Conservation (phyloP, 2,113 vertebrate genomes). For the Bolborhynchus lineola region DNA sequence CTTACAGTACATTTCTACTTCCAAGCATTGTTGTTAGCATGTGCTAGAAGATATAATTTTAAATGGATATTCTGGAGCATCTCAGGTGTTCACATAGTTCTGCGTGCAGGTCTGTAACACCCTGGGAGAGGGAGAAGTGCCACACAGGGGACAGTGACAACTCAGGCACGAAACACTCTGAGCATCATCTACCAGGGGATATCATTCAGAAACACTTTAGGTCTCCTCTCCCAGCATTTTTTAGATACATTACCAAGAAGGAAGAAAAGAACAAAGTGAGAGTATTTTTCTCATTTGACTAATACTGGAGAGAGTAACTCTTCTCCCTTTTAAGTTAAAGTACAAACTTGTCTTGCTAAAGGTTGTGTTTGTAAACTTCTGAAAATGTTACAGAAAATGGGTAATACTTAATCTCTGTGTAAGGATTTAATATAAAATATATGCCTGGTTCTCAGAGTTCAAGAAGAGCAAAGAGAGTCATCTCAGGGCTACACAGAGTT, state of each 20-base stretch:
- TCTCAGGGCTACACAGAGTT: not conserved
- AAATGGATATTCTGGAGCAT: not conserved
- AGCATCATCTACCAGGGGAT: not conserved
- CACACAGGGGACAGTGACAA: accelerated
- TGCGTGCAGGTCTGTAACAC: not conserved
- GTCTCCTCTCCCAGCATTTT: not conserved
- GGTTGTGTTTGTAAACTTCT: not conserved
- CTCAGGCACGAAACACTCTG: not conserved
- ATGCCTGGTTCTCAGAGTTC: not conserved
- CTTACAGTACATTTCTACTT: not conserved
- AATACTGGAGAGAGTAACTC: not conserved
- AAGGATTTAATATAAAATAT: not conserved
- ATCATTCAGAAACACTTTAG: not conserved
- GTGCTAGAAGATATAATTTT: not conserved
- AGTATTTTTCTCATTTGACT: not conserved
- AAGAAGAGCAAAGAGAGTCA: not conserved
- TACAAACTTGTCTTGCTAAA: not conserved
- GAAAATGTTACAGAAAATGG: not conserved
- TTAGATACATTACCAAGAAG: not conserved
- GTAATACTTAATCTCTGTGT: not conserved
- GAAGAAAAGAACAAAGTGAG: not conserved
- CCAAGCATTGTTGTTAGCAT: not conserved
- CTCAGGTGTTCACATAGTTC: not conserved
- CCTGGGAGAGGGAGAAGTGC: not conserved
- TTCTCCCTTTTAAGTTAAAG: not conserved